Base-by-base conservation (phyloP, 2,797 vertebrate genomes). In the Periophthalmus magnuspinnatus region DNA sequence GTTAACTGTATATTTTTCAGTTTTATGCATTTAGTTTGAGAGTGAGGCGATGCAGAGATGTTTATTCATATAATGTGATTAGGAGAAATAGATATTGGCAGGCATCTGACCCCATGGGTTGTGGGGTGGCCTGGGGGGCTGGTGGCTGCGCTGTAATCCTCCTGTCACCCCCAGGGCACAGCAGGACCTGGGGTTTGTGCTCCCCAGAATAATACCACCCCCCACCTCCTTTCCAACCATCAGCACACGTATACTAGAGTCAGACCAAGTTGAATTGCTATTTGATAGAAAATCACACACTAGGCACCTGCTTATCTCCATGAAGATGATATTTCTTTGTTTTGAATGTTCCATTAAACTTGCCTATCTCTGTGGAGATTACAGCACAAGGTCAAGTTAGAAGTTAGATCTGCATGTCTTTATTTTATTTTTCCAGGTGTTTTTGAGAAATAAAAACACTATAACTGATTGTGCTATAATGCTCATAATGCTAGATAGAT, bases 61-160 rank as follows among this genome's bases (percentile, higher is more conserved):
- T 89, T 84, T 90, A 87, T 90, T 89, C 86, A 84, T 89, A 82
- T 65, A 67, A 72, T 80, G 75, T 88, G 84, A 89, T 89, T 90
- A 89, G 86, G 69, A 38, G 78, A 76, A 76, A 59, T 59, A 68
- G 78, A 77, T 87, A 86, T 84, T 65, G 71, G 85, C 78, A 84
- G 77, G 58, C 36, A 0, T 21, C 68, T 79, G 81, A 85, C 85
- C 85, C 79, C 71, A 50, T 68, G 1, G 76, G 74, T 71, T 48
- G 24, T 57, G 22, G 68, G 45, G 68, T 58, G 50, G 75, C 79
- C 84, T 78, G 71, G 54, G 82, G 80, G 81, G 77, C 68, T 84
- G 80, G 84, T 83, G 84, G 72, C 82, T 77, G 75, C 36, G 73
- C 60, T 85, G 82, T 89, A 89, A 91, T 91, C 88, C 86, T 81